phyloP scores from a whole-genome alignment of 1,140 invertebrate species.

The Lordiphosa stackelbergi region DNA sequence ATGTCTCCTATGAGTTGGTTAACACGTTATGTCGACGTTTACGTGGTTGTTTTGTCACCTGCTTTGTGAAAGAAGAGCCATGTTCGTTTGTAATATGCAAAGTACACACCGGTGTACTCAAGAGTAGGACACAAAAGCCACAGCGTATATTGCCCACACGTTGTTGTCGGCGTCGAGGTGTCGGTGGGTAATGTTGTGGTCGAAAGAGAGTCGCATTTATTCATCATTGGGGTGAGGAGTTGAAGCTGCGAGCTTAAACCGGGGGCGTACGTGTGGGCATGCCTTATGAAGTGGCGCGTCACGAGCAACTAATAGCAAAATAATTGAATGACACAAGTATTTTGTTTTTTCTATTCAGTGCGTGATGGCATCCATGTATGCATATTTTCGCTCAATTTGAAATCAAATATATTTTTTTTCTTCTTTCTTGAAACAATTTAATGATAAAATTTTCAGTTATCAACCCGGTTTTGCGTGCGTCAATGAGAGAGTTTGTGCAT shows the following conservation, averaged over 20 bases:
- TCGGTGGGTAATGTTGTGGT: slow-evolving; percentile 66
- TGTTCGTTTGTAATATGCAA: slow-evolving; percentile 34
- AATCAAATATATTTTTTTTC: background rate
- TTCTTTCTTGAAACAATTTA: slow-evolving; percentile 12
- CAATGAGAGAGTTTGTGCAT: slow-evolving; percentile 15
- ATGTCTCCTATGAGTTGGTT: slow-evolving; percentile 25
- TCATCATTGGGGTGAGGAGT: slow-evolving; percentile 55
- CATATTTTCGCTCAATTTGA: slow-evolving; percentile 3
- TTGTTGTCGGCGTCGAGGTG: slow-evolving; percentile 38
- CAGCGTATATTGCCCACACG: slow-evolving; percentile 57
- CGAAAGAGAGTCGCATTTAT: slow-evolving; percentile 59
- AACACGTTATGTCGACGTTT: slow-evolving; percentile 39
- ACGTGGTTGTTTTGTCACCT: slow-evolving; percentile 57
- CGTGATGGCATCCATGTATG: slow-evolving; percentile 28
- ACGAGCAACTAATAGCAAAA: slow-evolving; percentile 60
- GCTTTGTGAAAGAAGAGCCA: slow-evolving; percentile 57
- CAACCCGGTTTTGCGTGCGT: slow-evolving; percentile 43
- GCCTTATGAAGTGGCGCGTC: slow-evolving; percentile 43
- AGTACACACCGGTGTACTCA: slow-evolving; percentile 22
- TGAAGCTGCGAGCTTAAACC: background rate
- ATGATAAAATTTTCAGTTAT: slow-evolving; percentile 50
- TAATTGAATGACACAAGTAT: slow-evolving; percentile 62
- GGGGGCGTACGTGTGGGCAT: slow-evolving; percentile 41
- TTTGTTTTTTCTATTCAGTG: slow-evolving; percentile 17
- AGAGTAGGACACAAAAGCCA: slow-evolving; percentile 28